Conservation (phyloP, 2,888 invertebrate species). For the Resseliella maxima region DNA sequence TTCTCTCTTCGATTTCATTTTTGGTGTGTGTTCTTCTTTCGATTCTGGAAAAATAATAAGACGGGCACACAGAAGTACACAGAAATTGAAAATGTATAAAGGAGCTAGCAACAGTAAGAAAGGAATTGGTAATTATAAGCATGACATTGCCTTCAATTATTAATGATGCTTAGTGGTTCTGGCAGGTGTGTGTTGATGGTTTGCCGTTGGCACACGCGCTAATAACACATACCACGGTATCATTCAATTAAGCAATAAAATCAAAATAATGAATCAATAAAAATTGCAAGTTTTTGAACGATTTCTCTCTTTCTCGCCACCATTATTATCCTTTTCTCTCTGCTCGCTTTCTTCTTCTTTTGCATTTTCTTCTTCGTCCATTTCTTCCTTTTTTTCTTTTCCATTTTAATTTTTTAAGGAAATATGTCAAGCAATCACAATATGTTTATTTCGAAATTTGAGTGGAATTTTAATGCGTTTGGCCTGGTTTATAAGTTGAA, state of each 20-base stretch:
- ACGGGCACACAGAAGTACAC: no score
- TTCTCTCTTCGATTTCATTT: background rate
- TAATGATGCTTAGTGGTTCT: constrained; percentile 10
- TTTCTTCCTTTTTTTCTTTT: no score
- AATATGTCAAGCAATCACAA: background rate
- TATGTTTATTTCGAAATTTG: background rate
- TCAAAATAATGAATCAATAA: constrained; percentile 29
- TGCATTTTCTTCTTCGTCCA: no score
- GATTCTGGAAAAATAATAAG: background rate
- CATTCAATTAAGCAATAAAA: constrained; percentile 40
- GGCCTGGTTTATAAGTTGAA: background rate
- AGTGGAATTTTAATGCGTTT: background rate
- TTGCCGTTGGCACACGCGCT: background rate
- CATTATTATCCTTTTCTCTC: background rate
- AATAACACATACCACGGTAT: background rate
- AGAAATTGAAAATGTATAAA: background rate
- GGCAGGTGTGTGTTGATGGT: constrained; percentile 35
- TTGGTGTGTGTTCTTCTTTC: background rate
- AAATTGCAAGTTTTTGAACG: background rate
- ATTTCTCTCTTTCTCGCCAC: no score
- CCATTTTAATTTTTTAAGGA: no score
- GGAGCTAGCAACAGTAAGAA: background rate
- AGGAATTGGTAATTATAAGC: background rate
- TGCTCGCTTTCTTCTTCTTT: background rate
- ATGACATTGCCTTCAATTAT: constrained; percentile 28